These are phyloP conservation scores for Tenrec ecaudatus DNA, from an alignment of 2,113 vertebrate species.

Conservation along the genomic window DNA sequence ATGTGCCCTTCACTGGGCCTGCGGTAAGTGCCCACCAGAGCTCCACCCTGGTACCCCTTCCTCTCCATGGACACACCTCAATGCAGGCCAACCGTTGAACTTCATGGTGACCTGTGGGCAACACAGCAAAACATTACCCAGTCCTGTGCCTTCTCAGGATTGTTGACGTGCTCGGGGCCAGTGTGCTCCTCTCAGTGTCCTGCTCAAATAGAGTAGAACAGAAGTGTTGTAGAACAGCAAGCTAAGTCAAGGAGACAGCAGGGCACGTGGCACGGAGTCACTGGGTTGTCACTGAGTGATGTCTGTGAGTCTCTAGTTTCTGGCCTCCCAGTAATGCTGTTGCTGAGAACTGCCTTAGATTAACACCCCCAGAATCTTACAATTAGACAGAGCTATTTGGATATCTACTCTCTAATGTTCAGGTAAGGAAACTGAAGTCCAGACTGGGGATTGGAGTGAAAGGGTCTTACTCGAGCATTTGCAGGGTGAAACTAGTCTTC, in stretches of 20 bases:
- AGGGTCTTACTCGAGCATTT: neutral
- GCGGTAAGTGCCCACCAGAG: conserved; percentile 88
- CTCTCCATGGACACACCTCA: too few species aligned
- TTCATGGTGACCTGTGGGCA: neutral
- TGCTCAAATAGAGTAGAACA: neutral
- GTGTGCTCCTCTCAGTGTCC: neutral
- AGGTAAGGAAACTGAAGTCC: neutral
- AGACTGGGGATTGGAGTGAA: neutral
- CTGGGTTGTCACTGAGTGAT: neutral
- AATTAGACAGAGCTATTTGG: neutral
- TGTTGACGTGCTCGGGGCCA: too few species aligned
- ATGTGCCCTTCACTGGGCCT: conserved; percentile 95
- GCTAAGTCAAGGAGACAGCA: neutral
- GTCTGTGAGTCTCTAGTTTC: neutral
- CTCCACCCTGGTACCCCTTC: accelerated
- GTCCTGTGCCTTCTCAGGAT: too few species aligned
- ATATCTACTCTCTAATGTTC: neutral
- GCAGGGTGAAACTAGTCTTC: too few species aligned
- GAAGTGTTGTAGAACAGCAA: neutral
- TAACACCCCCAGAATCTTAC: neutral
- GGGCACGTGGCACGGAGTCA: neutral
- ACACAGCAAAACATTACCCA: too few species aligned
- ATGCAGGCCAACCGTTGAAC: neutral
- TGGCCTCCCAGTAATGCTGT: neutral
- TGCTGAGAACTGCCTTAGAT: neutral